These are phyloP conservation scores for Atherinosoma microstoma DNA, from an alignment of 2,797 vertebrate species.

Conservation along the genomic window DNA sequence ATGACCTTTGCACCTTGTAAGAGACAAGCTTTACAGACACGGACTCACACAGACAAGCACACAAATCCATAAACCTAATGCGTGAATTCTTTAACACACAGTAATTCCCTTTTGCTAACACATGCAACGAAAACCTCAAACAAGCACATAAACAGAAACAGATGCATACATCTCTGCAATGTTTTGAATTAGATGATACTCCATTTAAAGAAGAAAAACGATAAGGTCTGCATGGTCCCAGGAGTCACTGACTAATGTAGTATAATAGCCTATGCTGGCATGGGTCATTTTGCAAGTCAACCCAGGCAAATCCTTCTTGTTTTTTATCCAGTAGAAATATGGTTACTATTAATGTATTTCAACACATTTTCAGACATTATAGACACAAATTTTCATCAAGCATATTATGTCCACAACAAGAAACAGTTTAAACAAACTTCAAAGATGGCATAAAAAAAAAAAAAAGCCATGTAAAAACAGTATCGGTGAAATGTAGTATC, in stretches of 20 bases:
- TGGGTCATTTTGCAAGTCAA: constrained; percentile 75
- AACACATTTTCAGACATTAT: constrained; percentile 40
- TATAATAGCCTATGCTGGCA: constrained; percentile 74
- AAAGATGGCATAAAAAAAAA: background rate
- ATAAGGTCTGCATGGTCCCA: constrained; percentile 54
- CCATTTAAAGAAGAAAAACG: constrained; percentile 65
- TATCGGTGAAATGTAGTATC: background rate
- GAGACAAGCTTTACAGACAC: constrained; percentile 41
- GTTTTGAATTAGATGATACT: constrained; percentile 59
- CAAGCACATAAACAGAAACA: constrained; percentile 9
- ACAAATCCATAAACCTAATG: constrained; percentile 10
- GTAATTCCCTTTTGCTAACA: constrained; percentile 4
- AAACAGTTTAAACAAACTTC: constrained; percentile 3
- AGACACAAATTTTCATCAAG: constrained; percentile 28
- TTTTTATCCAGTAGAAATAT: constrained; percentile 62
- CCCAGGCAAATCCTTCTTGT: constrained; percentile 63
- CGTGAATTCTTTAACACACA: constrained; percentile 24
- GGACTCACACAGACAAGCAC: constrained; percentile 8
- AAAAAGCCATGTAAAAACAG: background rate
- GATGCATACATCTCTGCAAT: constrained; percentile 45
- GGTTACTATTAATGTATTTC: constrained; percentile 52
- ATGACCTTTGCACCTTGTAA: constrained; percentile 61
- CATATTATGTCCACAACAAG: constrained; percentile 2
- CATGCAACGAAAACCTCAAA: background rate
- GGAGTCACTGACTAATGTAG: constrained; percentile 75